These are phyloP conservation scores for Tachypleus tridentatus DNA, from an alignment of 1,140 invertebrate genomes.

Conservation along the genomic window DNA sequence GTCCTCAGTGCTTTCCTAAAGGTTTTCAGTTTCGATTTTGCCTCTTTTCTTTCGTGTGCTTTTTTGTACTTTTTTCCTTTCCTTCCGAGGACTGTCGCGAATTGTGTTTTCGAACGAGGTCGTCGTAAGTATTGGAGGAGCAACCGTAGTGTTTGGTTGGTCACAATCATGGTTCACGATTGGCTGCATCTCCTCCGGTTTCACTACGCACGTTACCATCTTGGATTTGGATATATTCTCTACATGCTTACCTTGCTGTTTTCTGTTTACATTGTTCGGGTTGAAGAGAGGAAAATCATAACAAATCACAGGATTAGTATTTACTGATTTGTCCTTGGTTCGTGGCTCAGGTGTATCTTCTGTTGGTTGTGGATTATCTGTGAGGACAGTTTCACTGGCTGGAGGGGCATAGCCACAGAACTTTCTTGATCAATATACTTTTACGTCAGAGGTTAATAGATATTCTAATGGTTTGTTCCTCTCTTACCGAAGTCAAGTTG, in stretches of 20 bases:
- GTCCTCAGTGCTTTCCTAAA: constrained; percentile 90
- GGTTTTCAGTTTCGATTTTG: constrained; percentile 95
- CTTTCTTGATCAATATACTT: constrained; percentile 8
- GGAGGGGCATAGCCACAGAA: not conserved
- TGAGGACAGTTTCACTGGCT: not conserved
- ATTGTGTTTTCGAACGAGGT: not conserved
- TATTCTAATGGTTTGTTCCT: not conserved
- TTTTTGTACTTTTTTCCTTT: constrained; percentile 3
- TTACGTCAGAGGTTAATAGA: not conserved
- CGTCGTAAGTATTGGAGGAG: not conserved
- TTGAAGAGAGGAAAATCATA: no score
- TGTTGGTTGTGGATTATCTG: not conserved
- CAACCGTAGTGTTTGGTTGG: not conserved
- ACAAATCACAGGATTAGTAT: not conserved
- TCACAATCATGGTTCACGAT: constrained; percentile 4
- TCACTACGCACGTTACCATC: constrained; percentile 12
- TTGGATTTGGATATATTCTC: not conserved
- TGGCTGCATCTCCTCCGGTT: constrained; percentile 12
- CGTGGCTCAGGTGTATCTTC: not conserved
- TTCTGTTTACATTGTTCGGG: not conserved
- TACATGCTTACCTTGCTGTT: not conserved
- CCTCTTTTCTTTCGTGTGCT: constrained; percentile 43
- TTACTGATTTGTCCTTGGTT: not conserved
- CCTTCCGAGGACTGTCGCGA: not conserved
- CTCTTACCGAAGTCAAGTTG: not conserved